phyloP scores from a whole-genome alignment of 2,113 vertebrate species.

The Monopterus albus region DNA sequence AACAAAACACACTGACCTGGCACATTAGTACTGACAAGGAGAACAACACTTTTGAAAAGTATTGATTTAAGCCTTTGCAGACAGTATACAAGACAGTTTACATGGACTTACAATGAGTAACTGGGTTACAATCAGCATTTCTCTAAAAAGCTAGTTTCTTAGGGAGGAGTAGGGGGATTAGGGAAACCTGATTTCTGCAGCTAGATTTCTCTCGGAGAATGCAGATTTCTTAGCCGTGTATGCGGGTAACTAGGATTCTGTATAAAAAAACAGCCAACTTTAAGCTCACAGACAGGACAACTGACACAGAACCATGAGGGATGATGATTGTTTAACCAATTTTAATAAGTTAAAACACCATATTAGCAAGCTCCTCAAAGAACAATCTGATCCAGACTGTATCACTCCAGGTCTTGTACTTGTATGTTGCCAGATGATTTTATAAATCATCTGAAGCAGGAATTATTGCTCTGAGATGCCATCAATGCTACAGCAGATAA shows the following conservation, averaged over 20 bases:
- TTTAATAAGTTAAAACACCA: too few relatives aligned
- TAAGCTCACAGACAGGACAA: background rate
- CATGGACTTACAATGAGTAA: too few relatives aligned
- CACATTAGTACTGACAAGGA: background rate
- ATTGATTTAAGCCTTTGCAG: too few relatives aligned
- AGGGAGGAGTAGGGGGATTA: too few relatives aligned
- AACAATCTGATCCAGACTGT: background rate
- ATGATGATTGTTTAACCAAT: too few relatives aligned
- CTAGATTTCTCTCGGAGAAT: background rate
- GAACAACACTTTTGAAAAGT: too few relatives aligned
- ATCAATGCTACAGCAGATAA: slow-evolving; percentile 6
- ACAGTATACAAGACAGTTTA: too few relatives aligned
- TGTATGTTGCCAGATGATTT: slow-evolving; percentile 11
- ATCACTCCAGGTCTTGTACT: slow-evolving; percentile 13
- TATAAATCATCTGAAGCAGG: slow-evolving; percentile 18
- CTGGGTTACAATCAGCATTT: slow-evolving; percentile 3
- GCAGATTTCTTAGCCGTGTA: too few relatives aligned
- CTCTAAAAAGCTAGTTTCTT: background rate
- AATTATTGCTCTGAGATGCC: slow-evolving; percentile 8
- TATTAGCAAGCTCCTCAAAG: too few relatives aligned
- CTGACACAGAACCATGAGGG: background rate
- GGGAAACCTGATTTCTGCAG: background rate
- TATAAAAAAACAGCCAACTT: too few relatives aligned
- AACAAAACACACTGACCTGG: background rate
- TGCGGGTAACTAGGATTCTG: too few relatives aligned